A percentile compares a stretch with the other conserved stretches of the same genome.
Evolutionary conservation across 2,888 invertebrate genomes (phyloP).

Genomic region (Clusia tigrina): DNA sequence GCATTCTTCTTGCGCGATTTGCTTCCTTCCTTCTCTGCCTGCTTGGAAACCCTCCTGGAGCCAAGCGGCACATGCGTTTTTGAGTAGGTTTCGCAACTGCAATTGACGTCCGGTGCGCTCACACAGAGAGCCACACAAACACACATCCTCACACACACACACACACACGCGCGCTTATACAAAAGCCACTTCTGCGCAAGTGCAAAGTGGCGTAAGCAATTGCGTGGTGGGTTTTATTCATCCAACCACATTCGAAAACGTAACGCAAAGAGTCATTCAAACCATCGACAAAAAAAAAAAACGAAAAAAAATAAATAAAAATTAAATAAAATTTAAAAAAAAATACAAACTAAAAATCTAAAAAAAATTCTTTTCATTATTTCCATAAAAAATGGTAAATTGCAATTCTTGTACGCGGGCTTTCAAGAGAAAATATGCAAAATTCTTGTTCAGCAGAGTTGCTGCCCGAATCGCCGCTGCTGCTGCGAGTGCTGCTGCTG

Average conservation of each 20-base stretch:
- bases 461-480: too few relatives aligned
- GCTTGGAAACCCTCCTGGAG: too few relatives aligned
- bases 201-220: background rate
- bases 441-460: conserved; percentile 3
- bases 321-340: background rate
- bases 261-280: too few relatives aligned
- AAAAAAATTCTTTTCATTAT: too few relatives aligned
- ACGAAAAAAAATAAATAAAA: too few relatives aligned
- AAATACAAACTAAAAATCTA: background rate
- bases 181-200: background rate
- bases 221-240: conserved; percentile 13
- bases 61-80: conserved; percentile 8
- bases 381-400: background rate
- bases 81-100: conserved; percentile 20
- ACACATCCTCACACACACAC: too few relatives aligned
- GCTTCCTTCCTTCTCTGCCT: background rate
- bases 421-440: background rate
- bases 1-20: background rate
- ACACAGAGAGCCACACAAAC: background rate
- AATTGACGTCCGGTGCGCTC: conserved; percentile 24
- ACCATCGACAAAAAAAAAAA: too few relatives aligned
- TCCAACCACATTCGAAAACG: conserved; percentile 21
- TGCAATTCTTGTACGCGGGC: background rate
- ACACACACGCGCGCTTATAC: background rate
- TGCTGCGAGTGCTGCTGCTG: too few relatives aligned